phyloP scores from a whole-genome alignment of 2,797 vertebrate genomes.

The Thripadectes ignobilis region DNA sequence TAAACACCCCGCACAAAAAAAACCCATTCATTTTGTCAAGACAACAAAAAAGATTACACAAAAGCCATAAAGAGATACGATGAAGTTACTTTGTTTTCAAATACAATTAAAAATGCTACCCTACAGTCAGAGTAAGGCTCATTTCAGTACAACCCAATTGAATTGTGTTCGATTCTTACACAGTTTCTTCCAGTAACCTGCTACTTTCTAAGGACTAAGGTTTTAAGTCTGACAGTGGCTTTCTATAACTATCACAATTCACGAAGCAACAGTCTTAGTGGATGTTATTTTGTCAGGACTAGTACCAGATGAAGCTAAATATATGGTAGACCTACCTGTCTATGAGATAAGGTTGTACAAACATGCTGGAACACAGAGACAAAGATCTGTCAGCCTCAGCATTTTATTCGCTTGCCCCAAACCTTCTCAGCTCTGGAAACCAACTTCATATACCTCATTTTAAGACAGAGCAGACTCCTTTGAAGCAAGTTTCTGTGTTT shows the following conservation, averaged over 20 bases:
- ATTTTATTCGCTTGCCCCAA: background rate
- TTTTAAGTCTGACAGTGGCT: background rate
- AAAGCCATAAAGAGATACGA: background rate
- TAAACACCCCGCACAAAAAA: background rate
- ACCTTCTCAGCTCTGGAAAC: background rate
- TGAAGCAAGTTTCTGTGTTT: background rate
- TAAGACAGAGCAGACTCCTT: background rate
- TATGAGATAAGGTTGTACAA: background rate
- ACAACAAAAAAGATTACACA: background rate
- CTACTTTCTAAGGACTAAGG: slow-evolving; percentile 30
- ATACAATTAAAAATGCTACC: background rate
- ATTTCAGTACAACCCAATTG: background rate
- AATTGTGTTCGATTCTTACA: background rate
- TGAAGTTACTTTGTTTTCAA: background rate
- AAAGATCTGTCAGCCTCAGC: background rate
- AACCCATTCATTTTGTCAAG: background rate
- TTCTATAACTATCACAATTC: slow-evolving; percentile 22
- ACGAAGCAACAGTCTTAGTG: background rate
- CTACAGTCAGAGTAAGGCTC: background rate
- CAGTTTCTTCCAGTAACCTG: background rate
- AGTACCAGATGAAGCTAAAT: background rate
- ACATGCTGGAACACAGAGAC: background rate
- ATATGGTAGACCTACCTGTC: background rate
- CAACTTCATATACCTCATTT: background rate
- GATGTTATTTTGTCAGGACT: slow-evolving; percentile 8